Evolutionary conservation across 2,797 vertebrate genomes (phyloP), one percentile per base, ranked within the genome.

Genomic region (Schizopygopsis pylzovi): DNA sequence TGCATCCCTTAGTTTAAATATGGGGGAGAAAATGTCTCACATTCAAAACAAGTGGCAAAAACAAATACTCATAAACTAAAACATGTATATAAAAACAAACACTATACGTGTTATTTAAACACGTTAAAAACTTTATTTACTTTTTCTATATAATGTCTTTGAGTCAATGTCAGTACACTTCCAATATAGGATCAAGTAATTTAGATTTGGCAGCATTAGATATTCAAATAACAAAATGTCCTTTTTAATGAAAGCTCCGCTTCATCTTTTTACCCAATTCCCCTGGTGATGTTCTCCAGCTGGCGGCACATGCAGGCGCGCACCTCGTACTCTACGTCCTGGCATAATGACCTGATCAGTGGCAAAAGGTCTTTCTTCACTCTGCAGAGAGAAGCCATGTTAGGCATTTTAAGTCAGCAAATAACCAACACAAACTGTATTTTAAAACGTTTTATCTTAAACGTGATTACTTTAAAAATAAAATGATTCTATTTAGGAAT

Each of bases 291-390:
- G 86, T 92, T 96, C 92, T 98, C 98, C 92, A 99, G 93, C 41
- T 99, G 97, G 76, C 93, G 96, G 91, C 97, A 98, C 96, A 99
- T 98, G 85, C 96, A 98, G 85, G 95, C 95, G 91, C 97, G 96
- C 77, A 99, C 97, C 94, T 98, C 97, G 37, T 96, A 97, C 87
- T 98, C 97, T 79, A 95, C 94, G 77, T 99, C 97, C 91, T 96
- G 97, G 93, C 97, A 98, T 61, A 98, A 92, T 28, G 97, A 97
- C 85, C 96, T 97, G 89, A 97, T 96, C 92, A 98, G 77, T 0
- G 98, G 97, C 91, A 99, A 93, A 88, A 99, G 95, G 90, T 99
- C 98, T 91, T 96, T 96, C 92, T 97, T 98, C 90, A 98, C 94
- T 90, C 98, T 98, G 92, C 90, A 92, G 73, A 63, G 13, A 13